A percentile compares a stretch with the other conserved stretches of the same genome.
Evolutionary conservation across 2,888 invertebrate genomes (phyloP).

Genomic region (Bombyx huttoni): DNA sequence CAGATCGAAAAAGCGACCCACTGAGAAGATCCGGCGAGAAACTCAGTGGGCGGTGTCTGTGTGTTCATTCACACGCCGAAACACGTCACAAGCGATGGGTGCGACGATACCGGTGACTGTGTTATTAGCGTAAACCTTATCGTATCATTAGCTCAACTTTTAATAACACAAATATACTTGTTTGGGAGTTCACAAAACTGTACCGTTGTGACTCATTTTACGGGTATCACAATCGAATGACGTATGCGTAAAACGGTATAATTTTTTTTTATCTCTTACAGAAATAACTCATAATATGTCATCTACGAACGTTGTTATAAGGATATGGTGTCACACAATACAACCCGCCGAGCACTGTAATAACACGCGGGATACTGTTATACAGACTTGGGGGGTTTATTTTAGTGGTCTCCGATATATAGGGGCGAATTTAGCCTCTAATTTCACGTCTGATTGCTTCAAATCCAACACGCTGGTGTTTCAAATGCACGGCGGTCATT

Average conservation of each 20-base stretch:
- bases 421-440: slow-evolving; percentile 78
- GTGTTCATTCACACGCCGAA: too few species aligned
- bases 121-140: too few species aligned
- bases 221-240: not conserved
- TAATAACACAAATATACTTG: not conserved
- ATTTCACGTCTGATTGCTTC: slow-evolving; percentile 77
- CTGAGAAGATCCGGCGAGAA: too few species aligned
- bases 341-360: slow-evolving; percentile 22
- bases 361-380: slow-evolving; percentile 64
- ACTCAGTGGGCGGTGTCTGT: too few species aligned
- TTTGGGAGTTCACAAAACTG: not conserved
- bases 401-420: slow-evolving; percentile 87
- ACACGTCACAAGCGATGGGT: too few species aligned
- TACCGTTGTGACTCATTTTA: not conserved
- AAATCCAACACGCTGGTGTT: slow-evolving; percentile 85
- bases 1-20: too few species aligned
- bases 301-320: slow-evolving; percentile 55
- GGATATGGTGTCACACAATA: slow-evolving; percentile 59
- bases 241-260: not conserved
- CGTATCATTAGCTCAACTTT: not conserved
- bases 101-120: too few species aligned
- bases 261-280: slow-evolving; percentile 25
- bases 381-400: slow-evolving; percentile 88
- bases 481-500: slow-evolving; percentile 90
- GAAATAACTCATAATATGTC: slow-evolving; percentile 62